Conservation (phyloP, 2,113 vertebrate species). For the Hemicordylus capensis region DNA sequence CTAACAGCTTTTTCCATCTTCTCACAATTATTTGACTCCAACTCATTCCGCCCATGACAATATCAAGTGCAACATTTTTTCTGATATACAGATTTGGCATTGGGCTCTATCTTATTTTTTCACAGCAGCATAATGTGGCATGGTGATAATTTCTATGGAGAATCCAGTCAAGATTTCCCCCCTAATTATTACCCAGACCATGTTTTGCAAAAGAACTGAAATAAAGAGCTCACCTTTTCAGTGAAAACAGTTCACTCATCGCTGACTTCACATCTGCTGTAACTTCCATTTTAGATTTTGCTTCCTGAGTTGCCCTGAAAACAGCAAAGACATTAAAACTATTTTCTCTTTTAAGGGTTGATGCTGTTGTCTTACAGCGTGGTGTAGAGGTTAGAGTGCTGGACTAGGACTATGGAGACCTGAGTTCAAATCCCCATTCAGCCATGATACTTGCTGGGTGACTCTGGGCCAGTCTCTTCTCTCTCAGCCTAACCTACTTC, state of each 20-base stretch:
- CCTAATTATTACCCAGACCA: no score
- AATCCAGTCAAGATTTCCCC: background rate
- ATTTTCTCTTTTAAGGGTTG: no score
- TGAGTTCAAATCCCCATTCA: no score
- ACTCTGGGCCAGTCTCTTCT: no score
- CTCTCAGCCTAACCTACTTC: no score
- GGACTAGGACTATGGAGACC: no score
- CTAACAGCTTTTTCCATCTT: background rate
- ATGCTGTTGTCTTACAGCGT: no score
- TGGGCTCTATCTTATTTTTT: background rate
- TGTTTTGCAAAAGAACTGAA: background rate
- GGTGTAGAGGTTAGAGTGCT: no score
- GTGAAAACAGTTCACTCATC: slow-evolving; percentile 52
- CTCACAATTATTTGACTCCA: background rate
- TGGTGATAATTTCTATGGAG: background rate
- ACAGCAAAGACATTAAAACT: background rate
- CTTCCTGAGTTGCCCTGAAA: slow-evolving; percentile 72
- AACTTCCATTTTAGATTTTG: slow-evolving; percentile 64
- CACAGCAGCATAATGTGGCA: background rate
- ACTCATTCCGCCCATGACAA: background rate
- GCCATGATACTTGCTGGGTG: no score
- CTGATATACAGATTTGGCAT: background rate
- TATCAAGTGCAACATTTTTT: background rate
- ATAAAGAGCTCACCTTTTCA: slow-evolving; percentile 66
- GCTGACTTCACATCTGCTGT: slow-evolving; percentile 60